These are phyloP conservation scores for Hucho hucho DNA, from an alignment of 2,113 vertebrate species.

Conservation along the genomic window DNA sequence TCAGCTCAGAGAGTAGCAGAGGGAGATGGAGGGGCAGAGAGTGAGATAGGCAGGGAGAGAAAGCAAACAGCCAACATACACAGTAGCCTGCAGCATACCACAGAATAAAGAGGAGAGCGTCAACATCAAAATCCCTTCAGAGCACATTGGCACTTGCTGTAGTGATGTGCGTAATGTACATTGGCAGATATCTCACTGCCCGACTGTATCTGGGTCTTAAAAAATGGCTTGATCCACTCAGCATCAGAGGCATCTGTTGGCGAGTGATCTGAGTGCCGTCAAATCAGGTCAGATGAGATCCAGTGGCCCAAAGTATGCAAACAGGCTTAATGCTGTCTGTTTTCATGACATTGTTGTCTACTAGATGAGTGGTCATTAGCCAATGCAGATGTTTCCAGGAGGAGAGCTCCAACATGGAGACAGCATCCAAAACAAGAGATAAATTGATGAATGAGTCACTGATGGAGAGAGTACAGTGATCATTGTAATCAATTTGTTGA, in stretches of 20 bases:
- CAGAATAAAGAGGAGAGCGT: background rate
- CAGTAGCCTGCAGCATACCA: background rate
- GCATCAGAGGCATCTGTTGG: constrained; percentile 36
- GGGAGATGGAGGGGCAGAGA: background rate
- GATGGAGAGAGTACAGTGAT: constrained; percentile 54
- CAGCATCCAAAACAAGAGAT: constrained; percentile 39
- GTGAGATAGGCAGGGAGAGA: background rate
- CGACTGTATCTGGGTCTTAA: constrained; percentile 3
- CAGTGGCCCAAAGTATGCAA: background rate
- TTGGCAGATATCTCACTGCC: constrained; percentile 10
- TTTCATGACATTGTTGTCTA: constrained; percentile 8
- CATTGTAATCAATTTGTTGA: constrained; percentile 68
- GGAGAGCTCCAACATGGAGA: constrained; percentile 36
- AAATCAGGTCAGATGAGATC: constrained; percentile 33
- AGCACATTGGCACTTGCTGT: background rate
- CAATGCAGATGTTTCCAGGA: constrained; percentile 54
- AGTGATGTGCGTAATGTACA: constrained; percentile 13
- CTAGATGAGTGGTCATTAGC: constrained; percentile 47
- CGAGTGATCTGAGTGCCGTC: constrained; percentile 23
- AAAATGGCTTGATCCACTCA: constrained; percentile 34
- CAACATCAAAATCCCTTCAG: constrained; percentile 14
- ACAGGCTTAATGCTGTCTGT: constrained; percentile 2
- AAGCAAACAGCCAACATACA: constrained; percentile 6
- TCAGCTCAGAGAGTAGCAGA: background rate
- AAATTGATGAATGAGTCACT: constrained; percentile 33